A percentile compares a stretch with the other conserved stretches of the same genome.
Conservation (phyloP, 2,888 invertebrate species). For the Pharmacophagus antenor region DNA sequence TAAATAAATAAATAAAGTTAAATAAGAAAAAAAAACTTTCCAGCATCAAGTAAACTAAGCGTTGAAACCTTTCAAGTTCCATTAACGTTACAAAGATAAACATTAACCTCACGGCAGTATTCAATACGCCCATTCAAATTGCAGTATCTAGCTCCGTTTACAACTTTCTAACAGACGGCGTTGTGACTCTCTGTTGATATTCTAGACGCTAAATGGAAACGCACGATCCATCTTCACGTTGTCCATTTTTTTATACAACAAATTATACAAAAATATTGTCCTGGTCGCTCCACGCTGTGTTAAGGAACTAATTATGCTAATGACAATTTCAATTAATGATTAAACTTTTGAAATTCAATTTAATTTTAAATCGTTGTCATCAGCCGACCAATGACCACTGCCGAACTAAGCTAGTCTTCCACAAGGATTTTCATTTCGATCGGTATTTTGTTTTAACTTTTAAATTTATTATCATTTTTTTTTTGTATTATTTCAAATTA, state of each 20-base stretch:
- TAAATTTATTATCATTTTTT: too few species aligned
- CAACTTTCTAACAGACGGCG: slow-evolving; percentile 41
- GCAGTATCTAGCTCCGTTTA: slow-evolving; percentile 27
- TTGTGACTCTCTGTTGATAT: slow-evolving; percentile 42
- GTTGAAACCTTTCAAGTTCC: background rate
- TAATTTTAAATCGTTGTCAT: too few species aligned
- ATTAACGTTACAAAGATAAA: slow-evolving; percentile 5
- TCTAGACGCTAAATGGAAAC: slow-evolving; percentile 37
- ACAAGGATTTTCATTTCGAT: too few species aligned
- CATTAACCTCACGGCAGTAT: background rate
- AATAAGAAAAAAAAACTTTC: background rate
- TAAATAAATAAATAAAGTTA: background rate
- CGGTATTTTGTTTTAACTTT: too few species aligned
- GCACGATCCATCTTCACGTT: slow-evolving; percentile 33
- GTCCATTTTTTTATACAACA: background rate
- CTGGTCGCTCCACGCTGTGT: too few species aligned
- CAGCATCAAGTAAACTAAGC: background rate
- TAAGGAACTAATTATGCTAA: too few species aligned
- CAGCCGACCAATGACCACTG: too few species aligned
- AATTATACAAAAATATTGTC: too few species aligned
- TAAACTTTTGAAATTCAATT: too few species aligned
- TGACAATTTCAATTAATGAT: too few species aligned
- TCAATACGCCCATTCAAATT: slow-evolving; percentile 14
- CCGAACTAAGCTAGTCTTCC: too few species aligned
- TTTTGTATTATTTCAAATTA: too few species aligned